Conservation (phyloP, 2,888 invertebrate genomes). For the Fissipunctia ypsillon region DNA sequence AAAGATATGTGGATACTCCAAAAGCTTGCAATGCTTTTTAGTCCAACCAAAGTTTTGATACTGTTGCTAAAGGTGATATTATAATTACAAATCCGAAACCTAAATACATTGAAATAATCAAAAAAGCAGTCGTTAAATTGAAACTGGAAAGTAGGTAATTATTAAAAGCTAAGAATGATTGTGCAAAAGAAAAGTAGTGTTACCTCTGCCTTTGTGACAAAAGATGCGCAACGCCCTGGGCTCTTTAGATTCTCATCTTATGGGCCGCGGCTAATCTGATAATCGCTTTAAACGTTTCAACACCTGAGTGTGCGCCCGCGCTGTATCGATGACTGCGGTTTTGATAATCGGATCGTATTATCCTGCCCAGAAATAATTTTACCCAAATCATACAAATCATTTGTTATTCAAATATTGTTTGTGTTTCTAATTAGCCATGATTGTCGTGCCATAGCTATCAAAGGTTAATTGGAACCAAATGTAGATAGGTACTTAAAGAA, state of each 20-base stretch:
- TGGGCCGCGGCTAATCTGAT: slow-evolving; percentile 77
- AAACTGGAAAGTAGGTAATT: slow-evolving; percentile 65
- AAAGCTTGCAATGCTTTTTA: not conserved
- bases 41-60: not conserved
- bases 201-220: slow-evolving; percentile 79
- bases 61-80: not conserved
- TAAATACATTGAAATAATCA: not conserved
- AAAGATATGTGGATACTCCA: not conserved
- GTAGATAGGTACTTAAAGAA: slow-evolving; percentile 5
- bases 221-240: slow-evolving; percentile 75
- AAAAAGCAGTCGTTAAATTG: slow-evolving; percentile 46
- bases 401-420: slow-evolving; percentile 36
- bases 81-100: not conserved
- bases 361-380: slow-evolving; percentile 40
- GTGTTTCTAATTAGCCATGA: slow-evolving; percentile 32
- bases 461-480: slow-evolving; percentile 7
- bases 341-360: slow-evolving; percentile 68
- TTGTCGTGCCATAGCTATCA: slow-evolving; percentile 20
- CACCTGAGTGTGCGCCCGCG: slow-evolving; percentile 68
- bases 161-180: slow-evolving; percentile 63
- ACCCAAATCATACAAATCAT: slow-evolving; percentile 26
- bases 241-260: slow-evolving; percentile 81
- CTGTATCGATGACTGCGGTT: slow-evolving; percentile 66
- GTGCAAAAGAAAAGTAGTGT: slow-evolving; percentile 75
- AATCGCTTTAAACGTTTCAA: slow-evolving; percentile 79